Evolutionary conservation across 2,113 vertebrate species (phyloP).

Genomic region (Cygnus buccinator): DNA sequence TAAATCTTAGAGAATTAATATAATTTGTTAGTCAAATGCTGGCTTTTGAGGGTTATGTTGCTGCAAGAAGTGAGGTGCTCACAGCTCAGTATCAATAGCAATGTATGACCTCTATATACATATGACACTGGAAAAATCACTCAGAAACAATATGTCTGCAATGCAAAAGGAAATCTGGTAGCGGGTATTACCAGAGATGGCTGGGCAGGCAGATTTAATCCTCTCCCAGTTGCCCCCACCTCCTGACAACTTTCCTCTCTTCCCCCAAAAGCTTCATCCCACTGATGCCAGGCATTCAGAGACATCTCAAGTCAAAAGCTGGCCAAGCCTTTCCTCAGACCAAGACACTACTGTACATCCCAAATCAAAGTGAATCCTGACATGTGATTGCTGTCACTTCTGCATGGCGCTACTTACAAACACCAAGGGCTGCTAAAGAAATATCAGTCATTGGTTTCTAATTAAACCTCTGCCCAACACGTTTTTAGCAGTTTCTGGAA

Average conservation of each 20-base stretch:
- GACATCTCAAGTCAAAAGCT: constrained; percentile 5
- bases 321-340: not conserved
- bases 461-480: not conserved
- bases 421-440: not conserved
- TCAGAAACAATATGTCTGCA: not conserved
- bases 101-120: not conserved
- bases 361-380: not conserved
- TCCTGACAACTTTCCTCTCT: not conserved
- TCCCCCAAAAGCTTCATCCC: not conserved
- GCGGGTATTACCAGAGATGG: not conserved
- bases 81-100: not conserved
- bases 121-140: not conserved
- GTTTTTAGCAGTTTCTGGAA: not conserved
- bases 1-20: not conserved
- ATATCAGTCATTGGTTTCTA: not conserved
- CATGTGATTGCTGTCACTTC: not conserved
- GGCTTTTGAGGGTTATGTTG: not conserved
- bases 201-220: not conserved
- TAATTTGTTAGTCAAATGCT: not conserved
- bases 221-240: not conserved
- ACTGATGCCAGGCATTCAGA: not conserved
- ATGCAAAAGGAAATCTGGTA: not conserved
- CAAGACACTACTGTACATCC: not conserved
- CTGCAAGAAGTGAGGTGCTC: not conserved
- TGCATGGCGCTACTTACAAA: not conserved